A percentile compares a stretch with the other conserved stretches of the same genome.
These are phyloP conservation scores for Lucifuga dentata DNA, from an alignment of 2,113 vertebrate genomes.

Conservation along the genomic window DNA sequence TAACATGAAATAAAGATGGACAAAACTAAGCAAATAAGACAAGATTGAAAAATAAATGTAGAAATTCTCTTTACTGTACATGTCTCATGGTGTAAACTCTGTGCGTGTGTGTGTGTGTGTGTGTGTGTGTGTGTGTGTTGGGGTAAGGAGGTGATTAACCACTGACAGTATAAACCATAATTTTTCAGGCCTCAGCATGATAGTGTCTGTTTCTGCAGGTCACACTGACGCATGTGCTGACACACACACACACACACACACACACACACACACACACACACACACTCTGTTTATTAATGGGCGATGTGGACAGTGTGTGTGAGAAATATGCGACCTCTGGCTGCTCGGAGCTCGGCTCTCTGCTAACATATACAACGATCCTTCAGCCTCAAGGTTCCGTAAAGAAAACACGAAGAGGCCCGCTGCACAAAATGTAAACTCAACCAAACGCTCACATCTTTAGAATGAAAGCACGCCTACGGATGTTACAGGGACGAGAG, in stretches of 20 bases:
- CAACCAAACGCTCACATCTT: not conserved
- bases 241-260: slow-evolving; percentile 25
- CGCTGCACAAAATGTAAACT: slow-evolving; percentile 51
- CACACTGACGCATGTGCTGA: slow-evolving; percentile 26
- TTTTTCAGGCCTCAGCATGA: not conserved
- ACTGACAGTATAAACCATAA: not conserved
- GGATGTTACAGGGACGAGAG: too few relatives aligned
- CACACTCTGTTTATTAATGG: slow-evolving; percentile 63
- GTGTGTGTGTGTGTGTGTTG: not conserved
- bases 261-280: slow-evolving; percentile 26
- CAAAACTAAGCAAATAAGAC: too few relatives aligned
- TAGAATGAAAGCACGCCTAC: too few relatives aligned
- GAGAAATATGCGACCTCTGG: slow-evolving; percentile 69
- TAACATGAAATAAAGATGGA: too few relatives aligned
- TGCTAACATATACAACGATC: slow-evolving; percentile 40
- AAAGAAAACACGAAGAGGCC: slow-evolving; percentile 63
- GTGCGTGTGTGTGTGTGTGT: not conserved
- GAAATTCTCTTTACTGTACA: too few relatives aligned
- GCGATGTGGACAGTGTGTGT: slow-evolving; percentile 43
- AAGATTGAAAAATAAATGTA: too few relatives aligned
- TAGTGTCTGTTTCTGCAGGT: slow-evolving; percentile 26
- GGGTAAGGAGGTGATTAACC: not conserved
- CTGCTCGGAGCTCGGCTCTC: slow-evolving; percentile 9
- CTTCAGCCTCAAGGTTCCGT: slow-evolving; percentile 60
- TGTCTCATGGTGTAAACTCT: too few relatives aligned